Base-by-base conservation (phyloP, 2,888 invertebrate genomes). In the Steinernema scapterisci region DNA sequence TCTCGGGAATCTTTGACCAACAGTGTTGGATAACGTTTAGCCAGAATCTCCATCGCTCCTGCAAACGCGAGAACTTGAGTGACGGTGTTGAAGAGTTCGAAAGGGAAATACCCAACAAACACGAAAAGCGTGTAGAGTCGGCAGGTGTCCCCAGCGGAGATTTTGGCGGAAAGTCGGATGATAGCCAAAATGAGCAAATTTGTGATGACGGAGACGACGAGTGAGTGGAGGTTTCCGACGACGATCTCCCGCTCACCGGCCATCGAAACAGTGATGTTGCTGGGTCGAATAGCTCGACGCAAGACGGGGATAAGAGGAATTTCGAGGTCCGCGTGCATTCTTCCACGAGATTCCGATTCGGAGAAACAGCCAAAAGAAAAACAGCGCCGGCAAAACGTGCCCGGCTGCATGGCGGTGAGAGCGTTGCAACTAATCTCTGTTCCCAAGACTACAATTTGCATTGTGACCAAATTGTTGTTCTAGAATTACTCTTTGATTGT, bases 61-160 rank as follows among this genome's bases (percentile, higher is more conserved):
- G 16, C 16, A 27, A 31, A 38, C 5, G 27, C 31, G 6, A 13
- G 16, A 1, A 63, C 31, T 11, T 63, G 31, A 1, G 27, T 23
- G 31, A 13, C 3, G 6, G 31, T 27, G 25, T 63, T 21, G 31
- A 31, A 38, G 16, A 31, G 5, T 16, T 63, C 63, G n/a, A 63
- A 63, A 16, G 63, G 63, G 3, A 63, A 13, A 25, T 63, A 63
- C 16, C 63, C 63, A 16, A 63, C n/a, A 27, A 63, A 63, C 13
- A 63, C 31, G 31, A 63, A 63, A 16, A 63, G 63, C 16, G 63
- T 63, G 63, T 63, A 63, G 16, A 63, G 63, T 23, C 63, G 63
- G 31, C 27, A 31, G 31, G 11, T 21, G 31, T 63, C 63, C 9
- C 63, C 16, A 3, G 63, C 6, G 63, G 27, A 31, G n/a, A 63